Percentiles rank a stretch among this genome's conserved stretches.
Evolutionary conservation across 2,797 vertebrate genomes (phyloP).

Genomic region (Fringilla coelebs): DNA sequence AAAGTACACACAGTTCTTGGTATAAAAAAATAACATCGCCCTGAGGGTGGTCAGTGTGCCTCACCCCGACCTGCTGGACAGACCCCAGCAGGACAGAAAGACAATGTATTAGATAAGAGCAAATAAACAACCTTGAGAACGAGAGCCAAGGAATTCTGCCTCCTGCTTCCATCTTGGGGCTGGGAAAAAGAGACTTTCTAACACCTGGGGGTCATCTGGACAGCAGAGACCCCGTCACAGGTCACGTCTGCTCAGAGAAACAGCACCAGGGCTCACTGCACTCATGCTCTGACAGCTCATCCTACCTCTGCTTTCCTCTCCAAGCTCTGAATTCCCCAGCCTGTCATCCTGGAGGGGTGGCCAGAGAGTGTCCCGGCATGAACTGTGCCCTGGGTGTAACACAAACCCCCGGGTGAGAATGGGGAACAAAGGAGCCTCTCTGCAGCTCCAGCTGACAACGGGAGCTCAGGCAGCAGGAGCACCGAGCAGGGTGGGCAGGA

Average conservation of each 20-base stretch:
- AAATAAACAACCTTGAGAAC: no score
- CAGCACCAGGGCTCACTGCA: neutral
- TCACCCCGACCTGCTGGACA: no score
- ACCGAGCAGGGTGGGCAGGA: neutral
- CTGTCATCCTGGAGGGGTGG: neutral
- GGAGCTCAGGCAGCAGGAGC: neutral
- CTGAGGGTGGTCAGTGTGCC: no score
- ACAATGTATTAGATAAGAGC: no score
- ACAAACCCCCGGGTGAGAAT: neutral
- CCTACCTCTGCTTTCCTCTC: neutral
- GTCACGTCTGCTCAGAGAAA: neutral
- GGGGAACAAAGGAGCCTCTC: neutral
- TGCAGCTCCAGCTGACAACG: neutral
- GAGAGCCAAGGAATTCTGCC: no score
- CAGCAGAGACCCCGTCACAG: neutral
- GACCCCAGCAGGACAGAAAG: no score
- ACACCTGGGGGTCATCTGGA: no score
- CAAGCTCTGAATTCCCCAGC: neutral
- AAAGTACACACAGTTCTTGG: no score
- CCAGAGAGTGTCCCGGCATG: neutral
- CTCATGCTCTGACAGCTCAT: neutral
- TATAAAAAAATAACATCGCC: no score
- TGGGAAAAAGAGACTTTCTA: no score
- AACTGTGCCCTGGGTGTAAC: fast-evolving
- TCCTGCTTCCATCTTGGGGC: no score